phyloP scores from a whole-genome alignment of 2,113 vertebrate genomes.

The Chamaetylas fuelleborni region DNA sequence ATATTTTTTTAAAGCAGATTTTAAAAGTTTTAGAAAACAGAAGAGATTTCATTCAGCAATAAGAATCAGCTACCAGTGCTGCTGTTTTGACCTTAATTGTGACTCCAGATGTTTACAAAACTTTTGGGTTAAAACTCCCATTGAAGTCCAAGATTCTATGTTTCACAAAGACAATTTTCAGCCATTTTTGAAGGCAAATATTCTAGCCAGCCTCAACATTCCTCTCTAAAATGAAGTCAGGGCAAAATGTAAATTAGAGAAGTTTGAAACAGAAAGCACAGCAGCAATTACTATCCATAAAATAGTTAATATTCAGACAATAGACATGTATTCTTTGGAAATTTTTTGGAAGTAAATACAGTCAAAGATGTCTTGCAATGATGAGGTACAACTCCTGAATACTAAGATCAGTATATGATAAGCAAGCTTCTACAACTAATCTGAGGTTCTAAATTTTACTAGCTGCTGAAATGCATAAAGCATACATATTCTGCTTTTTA shows the following conservation, averaged over 20 bases:
- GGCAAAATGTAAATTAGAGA: neutral
- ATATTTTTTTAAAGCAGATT: neutral
- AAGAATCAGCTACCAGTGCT: neutral
- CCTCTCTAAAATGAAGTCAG: neutral
- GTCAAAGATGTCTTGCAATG: neutral
- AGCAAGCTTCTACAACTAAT: neutral
- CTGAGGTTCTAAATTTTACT: neutral
- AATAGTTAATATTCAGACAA: neutral
- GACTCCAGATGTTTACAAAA: neutral
- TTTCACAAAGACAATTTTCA: neutral
- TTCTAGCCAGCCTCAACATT: neutral
- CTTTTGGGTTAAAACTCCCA: accelerated
- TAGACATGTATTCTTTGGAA: neutral
- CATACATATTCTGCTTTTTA: neutral
- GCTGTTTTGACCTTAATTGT: neutral
- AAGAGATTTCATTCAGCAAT: neutral
- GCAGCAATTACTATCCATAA: neutral
- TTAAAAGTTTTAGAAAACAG: neutral
- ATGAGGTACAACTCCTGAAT: neutral
- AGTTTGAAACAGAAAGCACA: neutral
- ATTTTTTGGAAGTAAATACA: neutral
- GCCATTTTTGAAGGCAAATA: neutral
- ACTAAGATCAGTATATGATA: neutral
- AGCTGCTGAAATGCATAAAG: neutral
- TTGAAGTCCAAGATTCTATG: neutral